Percentiles rank a stretch among this genome's conserved stretches.
Evolutionary conservation across 2,888 invertebrate species (phyloP).

Genomic region (Mechanitis mazaeus): DNA sequence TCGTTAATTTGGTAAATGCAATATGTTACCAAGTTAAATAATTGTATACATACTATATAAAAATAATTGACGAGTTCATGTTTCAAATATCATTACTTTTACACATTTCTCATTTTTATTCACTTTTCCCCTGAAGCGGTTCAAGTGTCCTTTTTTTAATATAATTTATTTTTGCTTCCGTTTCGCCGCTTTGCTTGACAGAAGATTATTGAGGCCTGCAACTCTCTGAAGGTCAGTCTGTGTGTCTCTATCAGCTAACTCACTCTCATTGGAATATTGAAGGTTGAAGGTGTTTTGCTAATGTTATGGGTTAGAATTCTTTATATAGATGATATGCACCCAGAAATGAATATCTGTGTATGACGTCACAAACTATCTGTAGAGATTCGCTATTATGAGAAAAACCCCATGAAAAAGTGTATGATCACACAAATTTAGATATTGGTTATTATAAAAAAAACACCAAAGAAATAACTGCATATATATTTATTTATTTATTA

Average conservation of each 20-base stretch:
- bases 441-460: too few species aligned
- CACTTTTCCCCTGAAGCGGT: slow-evolving; percentile 31
- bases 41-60: too few species aligned
- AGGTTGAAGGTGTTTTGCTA: background rate
- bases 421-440: too few species aligned
- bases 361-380: too few species aligned
- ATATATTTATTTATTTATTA: too few species aligned
- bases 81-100: background rate
- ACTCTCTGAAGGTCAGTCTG: slow-evolving; percentile 89
- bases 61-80: background rate
- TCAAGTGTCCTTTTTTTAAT: slow-evolving; percentile 48
- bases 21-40: background rate
- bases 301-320: background rate
- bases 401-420: too few species aligned
- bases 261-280: slow-evolving; percentile 17
- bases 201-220: slow-evolving; percentile 97
- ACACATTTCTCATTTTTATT: slow-evolving; percentile 11
- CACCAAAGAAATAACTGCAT: too few species aligned
- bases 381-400: too few species aligned
- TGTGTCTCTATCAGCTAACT: slow-evolving; percentile 38
- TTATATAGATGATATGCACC: too few species aligned
- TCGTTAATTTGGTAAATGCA: background rate
- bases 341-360: too few species aligned
- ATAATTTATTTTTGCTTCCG: slow-evolving; percentile 62
- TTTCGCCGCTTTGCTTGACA: slow-evolving; percentile 73